Conservation (phyloP, 2,888 invertebrate genomes). For the Lucinisca nassula region DNA sequence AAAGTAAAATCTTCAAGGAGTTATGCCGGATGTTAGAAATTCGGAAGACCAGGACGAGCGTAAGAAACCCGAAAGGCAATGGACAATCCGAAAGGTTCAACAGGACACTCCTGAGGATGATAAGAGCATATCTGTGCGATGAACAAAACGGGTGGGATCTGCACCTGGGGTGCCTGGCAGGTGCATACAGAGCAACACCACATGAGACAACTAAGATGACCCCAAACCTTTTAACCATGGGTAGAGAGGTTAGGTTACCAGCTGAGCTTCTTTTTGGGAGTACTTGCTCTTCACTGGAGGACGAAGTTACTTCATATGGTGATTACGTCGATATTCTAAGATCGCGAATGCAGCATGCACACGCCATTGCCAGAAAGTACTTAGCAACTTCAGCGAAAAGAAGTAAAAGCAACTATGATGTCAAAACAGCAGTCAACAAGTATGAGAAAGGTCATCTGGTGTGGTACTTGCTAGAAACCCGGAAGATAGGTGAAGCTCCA, state of each 20-base stretch:
- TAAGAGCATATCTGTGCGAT: no score
- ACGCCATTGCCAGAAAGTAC: slow-evolving; percentile 4
- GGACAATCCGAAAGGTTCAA: no score
- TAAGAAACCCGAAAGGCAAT: no score
- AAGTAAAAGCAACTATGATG: slow-evolving; percentile 36
- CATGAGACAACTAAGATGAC: no score
- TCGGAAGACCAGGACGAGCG: no score
- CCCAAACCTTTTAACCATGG: slow-evolving; percentile 62
- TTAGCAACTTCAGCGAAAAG: neutral
- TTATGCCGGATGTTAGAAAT: no score
- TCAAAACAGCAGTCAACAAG: neutral
- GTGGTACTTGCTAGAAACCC: slow-evolving; percentile 1
- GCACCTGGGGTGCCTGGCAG: no score
- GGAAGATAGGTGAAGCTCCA: neutral
- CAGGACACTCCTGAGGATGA: no score
- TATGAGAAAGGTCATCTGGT: slow-evolving; percentile 5
- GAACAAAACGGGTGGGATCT: no score
- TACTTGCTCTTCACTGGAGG: neutral
- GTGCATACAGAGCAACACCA: no score
- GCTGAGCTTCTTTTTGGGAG: slow-evolving; percentile 35
- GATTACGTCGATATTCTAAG: neutral
- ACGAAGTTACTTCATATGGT: neutral
- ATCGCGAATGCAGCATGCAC: slow-evolving; percentile 5
- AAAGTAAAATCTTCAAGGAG: no score
- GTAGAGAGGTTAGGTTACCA: slow-evolving; percentile 56